A percentile compares a stretch with the other conserved stretches of the same genome.
These are phyloP conservation scores for Aradus depressus DNA, from an alignment of 2,888 invertebrate genomes.

Conservation along the genomic window DNA sequence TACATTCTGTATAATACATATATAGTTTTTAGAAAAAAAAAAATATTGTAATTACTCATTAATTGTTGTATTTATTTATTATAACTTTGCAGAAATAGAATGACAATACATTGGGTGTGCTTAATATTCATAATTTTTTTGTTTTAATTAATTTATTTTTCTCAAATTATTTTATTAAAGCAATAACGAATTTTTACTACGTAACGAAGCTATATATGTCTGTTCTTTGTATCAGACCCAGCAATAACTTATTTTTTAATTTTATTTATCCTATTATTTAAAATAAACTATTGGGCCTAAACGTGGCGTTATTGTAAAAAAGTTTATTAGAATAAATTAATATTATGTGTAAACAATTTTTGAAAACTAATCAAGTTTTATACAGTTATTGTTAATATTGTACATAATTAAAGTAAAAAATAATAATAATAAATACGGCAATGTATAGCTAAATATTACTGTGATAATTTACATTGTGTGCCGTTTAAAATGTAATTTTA, in stretches of 20 bases:
- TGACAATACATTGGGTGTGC: slow-evolving; percentile 23
- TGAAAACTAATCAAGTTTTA: too few relatives aligned
- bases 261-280: too few relatives aligned
- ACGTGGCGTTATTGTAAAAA: background rate
- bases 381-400: slow-evolving; percentile 21
- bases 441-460: slow-evolving; percentile 27
- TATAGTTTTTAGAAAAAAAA: background rate
- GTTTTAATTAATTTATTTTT: background rate
- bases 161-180: too few relatives aligned
- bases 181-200: too few relatives aligned
- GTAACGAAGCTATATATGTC: too few relatives aligned
- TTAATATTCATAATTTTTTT: background rate
- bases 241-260: too few relatives aligned
- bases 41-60: too few relatives aligned
- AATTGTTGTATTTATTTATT: slow-evolving; percentile 1
- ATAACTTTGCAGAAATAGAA: slow-evolving; percentile 27
- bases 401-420: slow-evolving; percentile 5
- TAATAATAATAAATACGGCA: slow-evolving; percentile 17
- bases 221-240: too few relatives aligned
- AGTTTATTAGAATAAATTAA: background rate
- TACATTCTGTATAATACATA: background rate
- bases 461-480: slow-evolving; percentile 27
- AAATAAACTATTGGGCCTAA: background rate
- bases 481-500: slow-evolving; percentile 19
- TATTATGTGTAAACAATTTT: too few relatives aligned